Percentiles rank a stretch among this genome's conserved stretches.
phyloP scores from a whole-genome alignment of 2,797 vertebrate species.

The Spinus pinus region DNA sequence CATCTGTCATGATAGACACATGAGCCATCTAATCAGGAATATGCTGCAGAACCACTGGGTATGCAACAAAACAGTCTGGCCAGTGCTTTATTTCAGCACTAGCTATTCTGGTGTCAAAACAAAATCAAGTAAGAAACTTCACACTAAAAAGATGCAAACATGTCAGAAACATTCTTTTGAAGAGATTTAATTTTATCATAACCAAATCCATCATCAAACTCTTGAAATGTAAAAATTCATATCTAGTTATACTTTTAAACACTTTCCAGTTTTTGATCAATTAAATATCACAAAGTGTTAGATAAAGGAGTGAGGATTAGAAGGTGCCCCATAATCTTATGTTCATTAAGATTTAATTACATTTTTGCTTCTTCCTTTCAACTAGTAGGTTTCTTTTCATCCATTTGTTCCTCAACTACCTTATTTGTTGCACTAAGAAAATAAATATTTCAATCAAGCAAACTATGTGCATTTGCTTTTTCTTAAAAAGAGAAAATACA shows the following conservation, averaged over 20 bases:
- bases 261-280: not conserved
- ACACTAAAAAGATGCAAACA: not conserved
- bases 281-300: not conserved
- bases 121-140: not conserved
- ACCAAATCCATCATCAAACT: not conserved
- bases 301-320: not conserved
- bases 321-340: not conserved
- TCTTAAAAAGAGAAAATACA: not conserved
- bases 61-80: not conserved
- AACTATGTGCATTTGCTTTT: not conserved
- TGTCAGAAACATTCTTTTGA: not conserved
- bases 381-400: not conserved
- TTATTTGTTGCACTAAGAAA: not conserved
- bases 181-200: not conserved
- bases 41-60: not conserved
- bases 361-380: not conserved
- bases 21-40: not conserved
- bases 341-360: not conserved
- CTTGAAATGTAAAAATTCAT: not conserved
- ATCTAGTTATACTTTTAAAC: not conserved
- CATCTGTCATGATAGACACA: not conserved
- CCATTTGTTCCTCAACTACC: not conserved
- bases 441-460: not conserved
- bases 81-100: not conserved
- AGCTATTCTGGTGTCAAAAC: not conserved